Conservation (phyloP, 2,113 vertebrate genomes). For the Solea solea region DNA sequence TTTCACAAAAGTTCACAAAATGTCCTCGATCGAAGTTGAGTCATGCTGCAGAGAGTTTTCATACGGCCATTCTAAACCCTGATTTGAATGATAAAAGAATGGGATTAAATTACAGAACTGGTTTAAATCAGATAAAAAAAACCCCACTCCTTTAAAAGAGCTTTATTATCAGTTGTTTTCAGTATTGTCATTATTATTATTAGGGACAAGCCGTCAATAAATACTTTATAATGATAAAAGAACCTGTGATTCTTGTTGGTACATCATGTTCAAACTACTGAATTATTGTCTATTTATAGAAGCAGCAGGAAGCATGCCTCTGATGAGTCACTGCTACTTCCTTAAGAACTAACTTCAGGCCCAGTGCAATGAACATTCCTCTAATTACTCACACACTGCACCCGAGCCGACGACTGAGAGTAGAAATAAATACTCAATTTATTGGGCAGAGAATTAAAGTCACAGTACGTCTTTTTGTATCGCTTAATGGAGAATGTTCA, state of each 20-base stretch:
- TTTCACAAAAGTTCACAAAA: neutral
- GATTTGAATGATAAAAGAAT: neutral
- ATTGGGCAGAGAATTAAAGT: neutral
- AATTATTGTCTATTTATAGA: constrained; percentile 66
- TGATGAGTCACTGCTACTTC: constrained; percentile 71
- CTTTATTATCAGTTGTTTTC: too few species aligned
- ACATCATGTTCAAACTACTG: constrained; percentile 41
- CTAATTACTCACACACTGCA: constrained; percentile 44
- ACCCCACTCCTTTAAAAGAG: neutral
- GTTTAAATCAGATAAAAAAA: neutral
- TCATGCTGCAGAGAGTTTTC: neutral
- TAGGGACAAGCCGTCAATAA: neutral
- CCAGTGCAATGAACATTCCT: constrained; percentile 28
- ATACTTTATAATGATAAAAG: constrained; percentile 17
- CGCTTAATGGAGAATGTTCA: constrained; percentile 5
- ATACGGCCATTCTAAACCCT: neutral
- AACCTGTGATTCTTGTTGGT: constrained; percentile 33
- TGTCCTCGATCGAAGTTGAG: neutral
- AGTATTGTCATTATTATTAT: neutral
- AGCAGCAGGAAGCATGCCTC: constrained; percentile 58
- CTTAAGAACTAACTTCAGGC: constrained; percentile 48
- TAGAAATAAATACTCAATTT: constrained; percentile 11
- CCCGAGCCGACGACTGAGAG: neutral
- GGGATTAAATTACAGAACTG: neutral
- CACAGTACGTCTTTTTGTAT: neutral